These are phyloP conservation scores for Autographa gamma DNA, from an alignment of 2,888 invertebrate genomes.

Conservation along the genomic window DNA sequence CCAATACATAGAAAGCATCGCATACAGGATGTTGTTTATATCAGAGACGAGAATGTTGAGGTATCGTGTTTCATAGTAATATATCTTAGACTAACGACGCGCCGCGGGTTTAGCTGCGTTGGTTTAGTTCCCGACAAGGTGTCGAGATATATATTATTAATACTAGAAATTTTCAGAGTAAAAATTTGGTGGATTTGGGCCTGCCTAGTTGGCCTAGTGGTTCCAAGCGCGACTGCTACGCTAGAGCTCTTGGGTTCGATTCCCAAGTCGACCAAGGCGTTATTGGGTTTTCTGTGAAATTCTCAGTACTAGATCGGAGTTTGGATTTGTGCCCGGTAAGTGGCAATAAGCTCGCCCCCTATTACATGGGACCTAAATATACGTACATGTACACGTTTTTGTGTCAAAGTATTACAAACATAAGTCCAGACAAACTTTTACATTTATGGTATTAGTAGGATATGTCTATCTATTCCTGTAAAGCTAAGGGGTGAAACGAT, in stretches of 20 bases:
- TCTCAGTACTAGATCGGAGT: no score
- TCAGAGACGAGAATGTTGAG: background rate
- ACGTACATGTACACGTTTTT: no score
- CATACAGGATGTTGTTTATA: background rate
- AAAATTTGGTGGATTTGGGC: no score
- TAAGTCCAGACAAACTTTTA: background rate
- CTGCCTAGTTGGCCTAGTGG: no score
- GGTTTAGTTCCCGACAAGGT: background rate
- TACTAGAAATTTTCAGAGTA: no score
- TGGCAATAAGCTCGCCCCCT: no score
- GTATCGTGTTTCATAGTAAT: background rate
- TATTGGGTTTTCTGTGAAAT: no score
- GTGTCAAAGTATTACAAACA: background rate
- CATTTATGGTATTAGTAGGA: background rate
- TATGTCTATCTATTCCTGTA: slow-evolving; percentile 25
- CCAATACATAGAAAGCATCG: background rate
- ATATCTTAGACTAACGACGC: background rate
- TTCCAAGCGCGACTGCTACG: no score
- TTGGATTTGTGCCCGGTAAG: no score
- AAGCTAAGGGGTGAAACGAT: slow-evolving; percentile 13
- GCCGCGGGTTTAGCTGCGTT: background rate
- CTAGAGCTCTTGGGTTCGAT: no score
- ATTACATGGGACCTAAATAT: no score
- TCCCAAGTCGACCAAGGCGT: no score
- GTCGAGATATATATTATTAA: background rate